Evolutionary conservation across 2,888 invertebrate genomes (phyloP), one percentile per base, ranked within the genome.

Genomic region (Morpho deidamia): DNA sequence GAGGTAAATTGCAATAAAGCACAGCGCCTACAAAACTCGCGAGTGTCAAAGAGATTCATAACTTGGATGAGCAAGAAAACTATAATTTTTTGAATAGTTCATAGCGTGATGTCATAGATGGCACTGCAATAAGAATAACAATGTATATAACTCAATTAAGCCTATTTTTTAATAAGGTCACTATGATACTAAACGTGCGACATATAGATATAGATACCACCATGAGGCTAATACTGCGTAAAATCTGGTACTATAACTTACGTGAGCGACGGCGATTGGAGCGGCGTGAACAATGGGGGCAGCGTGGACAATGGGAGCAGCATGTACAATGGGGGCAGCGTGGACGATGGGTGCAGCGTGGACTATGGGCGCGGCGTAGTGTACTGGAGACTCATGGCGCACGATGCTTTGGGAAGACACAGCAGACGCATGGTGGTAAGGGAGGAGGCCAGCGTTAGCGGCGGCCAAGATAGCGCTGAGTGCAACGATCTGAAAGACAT

Each of bases 371-470:
- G 72, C 70, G 11, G 74, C 73, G n/a, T 81, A 81, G 68, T 87
- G 87, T 37, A 71, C 79, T 4, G 87, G 84, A 12, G 79, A 75
- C 53, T 86, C 88, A 55, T 88, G 88, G 52, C 83, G 86, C 57
- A 90, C 74, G 66, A 90, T 88, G 81, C 84, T 89, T 65, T 90
- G 90, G 39, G 89, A 89, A n/a, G 90, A 90, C 34, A 88, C 77
- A n/a, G 87, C 89, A 11, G 69, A 59, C 9, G 72, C 70, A 69
- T 90, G 89, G 74, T 86, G 86, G 59, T 70, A 67, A 55, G 79
- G 83, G 68, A 83, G 86, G 62, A 92, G 74, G 54, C 92, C 92
- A 45, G 92, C 92, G 70, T 85, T 90, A 67, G 90, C 90, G 23
- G 91, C 81, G 55, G 84, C 86, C 85, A 90, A 67, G 72, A 90